Percentiles rank a stretch among this genome's conserved stretches.
Evolutionary conservation across 2,888 invertebrate species (phyloP).

Genomic region (Operophtera brumata): DNA sequence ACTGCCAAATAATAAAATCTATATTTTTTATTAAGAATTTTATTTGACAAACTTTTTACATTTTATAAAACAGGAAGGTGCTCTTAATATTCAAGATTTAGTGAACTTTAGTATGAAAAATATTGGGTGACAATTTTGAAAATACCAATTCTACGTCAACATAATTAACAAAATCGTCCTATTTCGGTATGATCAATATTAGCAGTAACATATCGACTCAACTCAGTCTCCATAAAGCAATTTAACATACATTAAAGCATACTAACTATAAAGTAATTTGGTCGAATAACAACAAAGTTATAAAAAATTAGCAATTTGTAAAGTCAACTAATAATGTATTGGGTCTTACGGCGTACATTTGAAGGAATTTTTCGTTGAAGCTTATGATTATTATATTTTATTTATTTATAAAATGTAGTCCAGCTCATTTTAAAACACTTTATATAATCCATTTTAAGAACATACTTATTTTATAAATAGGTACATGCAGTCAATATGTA

Average conservation of each 20-base stretch:
- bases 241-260: conserved; percentile 32
- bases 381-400: not conserved
- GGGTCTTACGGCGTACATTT: not conserved
- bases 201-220: conserved; percentile 5
- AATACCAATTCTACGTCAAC: conserved; percentile 13
- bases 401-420: conserved; percentile 10
- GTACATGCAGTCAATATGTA: conserved; percentile 43
- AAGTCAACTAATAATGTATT: conserved; percentile 13
- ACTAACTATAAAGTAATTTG: conserved; percentile 26
- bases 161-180: not conserved
- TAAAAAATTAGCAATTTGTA: conserved; percentile 23
- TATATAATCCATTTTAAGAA: conserved; percentile 11
- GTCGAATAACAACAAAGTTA: conserved; percentile 22
- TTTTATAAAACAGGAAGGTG: conserved; percentile 59
- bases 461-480: conserved; percentile 28
- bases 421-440: conserved; percentile 8
- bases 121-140: conserved; percentile 19
- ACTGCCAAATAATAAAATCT: conserved; percentile 61
- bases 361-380: not conserved
- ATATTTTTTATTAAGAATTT: conserved; percentile 53
- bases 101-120: conserved; percentile 44
- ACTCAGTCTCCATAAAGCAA: conserved; percentile 58
- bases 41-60: conserved; percentile 72
- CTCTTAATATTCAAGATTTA: conserved; percentile 56
- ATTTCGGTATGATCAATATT: conserved; percentile 21